Base-by-base conservation (phyloP, 2,888 invertebrate species). In the Plebejus anna region DNA sequence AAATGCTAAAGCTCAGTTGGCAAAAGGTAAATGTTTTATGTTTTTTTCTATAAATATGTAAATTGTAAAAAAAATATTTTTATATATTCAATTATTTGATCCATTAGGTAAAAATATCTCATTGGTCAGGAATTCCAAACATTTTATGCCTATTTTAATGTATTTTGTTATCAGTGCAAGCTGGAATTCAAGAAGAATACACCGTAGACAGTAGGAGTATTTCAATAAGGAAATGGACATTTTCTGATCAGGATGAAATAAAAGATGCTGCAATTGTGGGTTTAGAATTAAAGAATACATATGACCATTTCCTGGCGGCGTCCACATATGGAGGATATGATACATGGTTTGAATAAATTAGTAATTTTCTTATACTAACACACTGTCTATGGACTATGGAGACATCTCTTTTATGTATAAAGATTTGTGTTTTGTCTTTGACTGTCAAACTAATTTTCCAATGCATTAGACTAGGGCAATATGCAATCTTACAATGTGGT, bases 141-240 rank as follows among this genome's bases (percentile, higher is more conserved):
- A 72, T 72, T 22, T 47, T 66, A 47, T 75, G 76, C 51, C 28
- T 77, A 59, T 70, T 72, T 16, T 77, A 47, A 75, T 75, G 80
- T 78, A 86, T 87, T 61, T 47, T 75, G 71, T 76, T 59, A 70
- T 79, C 84, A 97, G 97, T 96, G 70, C 95, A 96, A 87, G 97
- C 97, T 59, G 96, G 96, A 84, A 95, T 96, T 78, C 94, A 94
- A 79, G 95, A 95, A 79, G 90, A 91, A 42, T 89, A 89, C 77
- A 82, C 89, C 75, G 88, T 95, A 1, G 94, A 95, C 80, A 95
- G 95, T 55, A 95, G 95, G 77, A 96, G 95, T 78, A 90, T 98
- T 76, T 95, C 95, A 16, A 97, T 97, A 83, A 96, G 97, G 84
- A 99, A 98, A 90, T 98, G 98, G 96, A 95, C 96, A n/a, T 97